These are phyloP conservation scores for Brachyalestes nurse DNA, from an alignment of 2,797 vertebrate genomes.

Conservation along the genomic window DNA sequence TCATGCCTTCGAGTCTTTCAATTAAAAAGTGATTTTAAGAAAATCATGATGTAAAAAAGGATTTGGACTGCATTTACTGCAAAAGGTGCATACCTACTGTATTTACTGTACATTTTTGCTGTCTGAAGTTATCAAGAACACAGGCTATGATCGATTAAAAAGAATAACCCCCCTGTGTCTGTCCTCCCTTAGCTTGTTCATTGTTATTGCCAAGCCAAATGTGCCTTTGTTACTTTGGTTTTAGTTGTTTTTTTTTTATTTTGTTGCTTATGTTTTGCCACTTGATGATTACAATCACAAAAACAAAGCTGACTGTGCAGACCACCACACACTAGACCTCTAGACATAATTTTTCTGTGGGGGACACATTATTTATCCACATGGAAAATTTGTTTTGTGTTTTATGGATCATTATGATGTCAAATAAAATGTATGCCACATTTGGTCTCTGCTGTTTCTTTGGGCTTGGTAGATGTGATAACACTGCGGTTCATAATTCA, in stretches of 20 bases:
- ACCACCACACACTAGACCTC: background rate
- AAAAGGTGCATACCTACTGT: constrained; percentile 43
- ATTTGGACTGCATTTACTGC: constrained; percentile 8
- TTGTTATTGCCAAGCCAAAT: constrained; percentile 63
- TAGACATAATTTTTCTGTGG: background rate
- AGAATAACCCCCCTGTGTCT: background rate
- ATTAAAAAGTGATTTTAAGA: constrained; percentile 2
- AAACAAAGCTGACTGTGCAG: constrained; percentile 10
- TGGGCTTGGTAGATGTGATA: background rate
- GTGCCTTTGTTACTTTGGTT: constrained; percentile 79
- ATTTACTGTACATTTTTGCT: constrained; percentile 14
- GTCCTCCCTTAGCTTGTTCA: background rate
- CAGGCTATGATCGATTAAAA: constrained; percentile 1
- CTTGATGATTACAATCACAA: background rate
- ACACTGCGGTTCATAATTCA: background rate
- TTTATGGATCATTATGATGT: constrained; percentile 81
- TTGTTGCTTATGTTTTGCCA: constrained; percentile 62
- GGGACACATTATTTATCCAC: constrained; percentile 66
- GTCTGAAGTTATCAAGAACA: background rate
- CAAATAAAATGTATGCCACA: constrained; percentile 76
- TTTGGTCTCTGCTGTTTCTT: constrained; percentile 10
- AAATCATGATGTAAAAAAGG: constrained; percentile 52
- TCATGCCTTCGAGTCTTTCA: background rate
- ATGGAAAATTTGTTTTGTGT: constrained; percentile 71
- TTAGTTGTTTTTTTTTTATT: constrained; percentile 69